These are phyloP conservation scores for Eospalax fontanierii DNA, from an alignment of 2,797 vertebrate genomes.

Conservation along the genomic window DNA sequence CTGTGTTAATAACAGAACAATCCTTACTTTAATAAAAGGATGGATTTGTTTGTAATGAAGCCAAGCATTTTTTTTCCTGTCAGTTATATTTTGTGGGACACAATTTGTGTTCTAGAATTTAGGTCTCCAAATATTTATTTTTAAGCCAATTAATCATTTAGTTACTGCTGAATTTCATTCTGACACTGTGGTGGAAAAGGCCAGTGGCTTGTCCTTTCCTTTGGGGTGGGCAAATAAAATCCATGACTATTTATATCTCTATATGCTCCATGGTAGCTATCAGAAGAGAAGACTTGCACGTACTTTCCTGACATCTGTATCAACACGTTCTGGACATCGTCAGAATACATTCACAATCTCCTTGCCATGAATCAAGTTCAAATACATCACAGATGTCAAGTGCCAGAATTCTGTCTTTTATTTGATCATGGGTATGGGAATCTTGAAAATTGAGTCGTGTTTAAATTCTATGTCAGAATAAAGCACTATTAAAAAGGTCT, in stretches of 20 bases:
- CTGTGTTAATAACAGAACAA: constrained; percentile 79
- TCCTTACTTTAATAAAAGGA: constrained; percentile 81
- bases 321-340: constrained; percentile 42
- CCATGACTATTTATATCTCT: constrained; percentile 78
- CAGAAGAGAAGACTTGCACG: constrained; percentile 82
- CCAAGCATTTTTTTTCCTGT: background rate
- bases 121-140: constrained; percentile 38
- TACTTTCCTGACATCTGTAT: constrained; percentile 83
- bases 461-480: constrained; percentile 2
- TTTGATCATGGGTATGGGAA: background rate
- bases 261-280: constrained; percentile 84
- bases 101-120: constrained; percentile 62
- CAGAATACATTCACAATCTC: background rate
- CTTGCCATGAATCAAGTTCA: constrained; percentile 6
- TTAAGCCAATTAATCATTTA: constrained; percentile 85
- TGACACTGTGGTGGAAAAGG: constrained; percentile 60
- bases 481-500: background rate
- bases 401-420: constrained; percentile 47
- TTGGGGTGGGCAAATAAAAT: constrained; percentile 89
- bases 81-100: constrained; percentile 54
- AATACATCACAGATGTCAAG: constrained; percentile 44
- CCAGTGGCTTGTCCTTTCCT: constrained; percentile 82
- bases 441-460: constrained; percentile 11
- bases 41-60: constrained; percentile 50
- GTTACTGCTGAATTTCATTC: constrained; percentile 82